Conservation (phyloP, 2,113 vertebrate genomes). For the Poeciliopsis occidentalis region DNA sequence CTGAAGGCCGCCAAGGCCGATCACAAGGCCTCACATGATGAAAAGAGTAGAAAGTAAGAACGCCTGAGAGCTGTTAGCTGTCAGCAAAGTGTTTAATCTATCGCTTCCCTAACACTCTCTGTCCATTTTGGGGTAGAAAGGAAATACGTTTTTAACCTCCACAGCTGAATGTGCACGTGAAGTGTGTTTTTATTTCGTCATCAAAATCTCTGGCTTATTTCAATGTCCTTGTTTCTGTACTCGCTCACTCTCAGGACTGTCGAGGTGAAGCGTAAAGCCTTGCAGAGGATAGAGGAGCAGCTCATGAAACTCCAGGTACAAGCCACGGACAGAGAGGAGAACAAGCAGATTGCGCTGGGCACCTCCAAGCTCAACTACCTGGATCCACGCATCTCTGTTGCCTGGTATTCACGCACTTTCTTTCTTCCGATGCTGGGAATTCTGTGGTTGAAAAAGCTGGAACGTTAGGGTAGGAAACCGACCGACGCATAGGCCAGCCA, state of each 20-base stretch:
- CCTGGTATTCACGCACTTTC: slow-evolving; percentile 84
- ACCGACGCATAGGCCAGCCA: slow-evolving; percentile 11
- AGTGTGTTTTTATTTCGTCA: background rate
- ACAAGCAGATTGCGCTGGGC: slow-evolving; percentile 95
- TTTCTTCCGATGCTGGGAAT: background rate
- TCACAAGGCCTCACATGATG: slow-evolving; percentile 91
- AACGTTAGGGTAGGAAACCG: slow-evolving; percentile 2
- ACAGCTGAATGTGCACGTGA: too few relatives aligned
- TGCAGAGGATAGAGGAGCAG: slow-evolving; percentile 94
- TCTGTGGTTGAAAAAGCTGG: background rate
- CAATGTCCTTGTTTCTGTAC: background rate
- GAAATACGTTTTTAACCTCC: background rate
- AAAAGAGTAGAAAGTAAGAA: slow-evolving; percentile 94
- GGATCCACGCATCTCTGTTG: slow-evolving; percentile 95
- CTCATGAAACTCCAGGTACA: slow-evolving; percentile 97
- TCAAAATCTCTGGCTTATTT: slow-evolving; percentile 1
- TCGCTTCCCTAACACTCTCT: slow-evolving; percentile 2
- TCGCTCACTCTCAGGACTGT: slow-evolving; percentile 79
- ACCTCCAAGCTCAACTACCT: slow-evolving; percentile 99
- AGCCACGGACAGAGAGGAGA: slow-evolving; percentile 95
- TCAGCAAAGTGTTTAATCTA: background rate
- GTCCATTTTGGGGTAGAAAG: background rate
- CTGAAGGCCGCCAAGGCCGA: slow-evolving; percentile 94
- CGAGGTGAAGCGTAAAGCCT: slow-evolving; percentile 93
- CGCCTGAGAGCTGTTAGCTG: background rate